Evolutionary conservation across 64 coral and sea anemone species (phyloP).

Genomic region (Porites australiensis): DNA sequence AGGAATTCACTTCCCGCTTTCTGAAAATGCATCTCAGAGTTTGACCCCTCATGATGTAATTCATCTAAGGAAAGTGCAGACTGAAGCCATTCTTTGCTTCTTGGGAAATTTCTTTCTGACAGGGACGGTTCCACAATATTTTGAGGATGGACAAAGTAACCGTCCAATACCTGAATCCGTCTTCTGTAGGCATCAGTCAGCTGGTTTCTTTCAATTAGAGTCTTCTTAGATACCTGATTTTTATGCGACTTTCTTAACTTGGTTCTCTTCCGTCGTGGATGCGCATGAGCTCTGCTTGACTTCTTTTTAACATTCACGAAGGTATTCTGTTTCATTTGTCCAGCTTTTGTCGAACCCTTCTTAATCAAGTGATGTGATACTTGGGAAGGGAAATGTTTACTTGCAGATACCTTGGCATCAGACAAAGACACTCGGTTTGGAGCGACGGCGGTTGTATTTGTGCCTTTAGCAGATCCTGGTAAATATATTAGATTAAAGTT

Average conservation of each 20-base stretch:
- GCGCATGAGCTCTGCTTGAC: no score
- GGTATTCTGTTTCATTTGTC: not conserved
- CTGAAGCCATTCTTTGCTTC: not conserved
- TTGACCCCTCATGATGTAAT: not conserved
- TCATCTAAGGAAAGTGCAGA: not conserved
- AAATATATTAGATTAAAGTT: not conserved
- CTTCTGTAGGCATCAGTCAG: not conserved
- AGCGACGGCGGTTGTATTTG: not conserved
- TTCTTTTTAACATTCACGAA: not conserved
- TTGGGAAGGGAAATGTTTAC: not conserved
- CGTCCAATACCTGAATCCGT: not conserved
- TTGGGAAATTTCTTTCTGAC: not conserved
- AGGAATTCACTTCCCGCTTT: not conserved
- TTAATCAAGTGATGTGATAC: not conserved
- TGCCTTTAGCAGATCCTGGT: not conserved
- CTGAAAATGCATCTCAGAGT: not conserved
- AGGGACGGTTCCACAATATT: not conserved
- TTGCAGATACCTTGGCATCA: not conserved
- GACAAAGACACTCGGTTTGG: not conserved
- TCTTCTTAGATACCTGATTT: not conserved
- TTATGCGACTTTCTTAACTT: not conserved
- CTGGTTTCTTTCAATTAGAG: not conserved
- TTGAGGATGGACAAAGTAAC: conserved; percentile 11
- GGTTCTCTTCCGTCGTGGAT: not conserved
- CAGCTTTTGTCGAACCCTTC: not conserved